These are phyloP conservation scores for Nezara viridula DNA, from an alignment of 2,888 invertebrate genomes.

Conservation along the genomic window DNA sequence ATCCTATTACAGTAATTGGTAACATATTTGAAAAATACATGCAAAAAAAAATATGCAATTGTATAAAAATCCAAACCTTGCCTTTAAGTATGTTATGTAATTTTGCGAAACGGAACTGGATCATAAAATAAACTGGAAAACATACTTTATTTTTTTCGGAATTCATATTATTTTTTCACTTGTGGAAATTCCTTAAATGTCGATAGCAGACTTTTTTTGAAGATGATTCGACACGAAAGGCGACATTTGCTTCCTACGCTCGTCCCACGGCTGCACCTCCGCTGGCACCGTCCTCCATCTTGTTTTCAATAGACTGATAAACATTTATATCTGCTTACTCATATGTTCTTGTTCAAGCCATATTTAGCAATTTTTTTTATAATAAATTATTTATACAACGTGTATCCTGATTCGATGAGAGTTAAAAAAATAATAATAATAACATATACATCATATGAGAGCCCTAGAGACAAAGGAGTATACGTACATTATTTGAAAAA, in stretches of 20 bases:
- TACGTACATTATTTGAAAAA: too few species aligned
- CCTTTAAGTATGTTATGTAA: neutral
- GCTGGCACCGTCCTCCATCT: neutral
- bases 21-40: too few species aligned
- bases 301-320: neutral
- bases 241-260: constrained; percentile 30
- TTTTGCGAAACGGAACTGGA: neutral
- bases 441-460: too few species aligned
- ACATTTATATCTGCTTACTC: neutral
- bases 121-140: neutral
- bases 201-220: neutral
- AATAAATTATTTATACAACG: too few species aligned
- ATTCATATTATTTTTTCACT: neutral
- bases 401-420: too few species aligned
- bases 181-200: neutral
- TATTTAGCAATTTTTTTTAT: neutral
- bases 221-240: neutral
- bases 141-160: neutral
- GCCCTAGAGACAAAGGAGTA: too few species aligned
- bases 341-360: neutral
- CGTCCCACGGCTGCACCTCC: constrained; percentile 35
- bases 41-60: too few species aligned
- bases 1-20: too few species aligned
- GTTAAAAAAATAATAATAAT: too few species aligned
- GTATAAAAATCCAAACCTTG: too few species aligned